Conservation (phyloP, 2,888 invertebrate species). For the Hypena proboscidalis region DNA sequence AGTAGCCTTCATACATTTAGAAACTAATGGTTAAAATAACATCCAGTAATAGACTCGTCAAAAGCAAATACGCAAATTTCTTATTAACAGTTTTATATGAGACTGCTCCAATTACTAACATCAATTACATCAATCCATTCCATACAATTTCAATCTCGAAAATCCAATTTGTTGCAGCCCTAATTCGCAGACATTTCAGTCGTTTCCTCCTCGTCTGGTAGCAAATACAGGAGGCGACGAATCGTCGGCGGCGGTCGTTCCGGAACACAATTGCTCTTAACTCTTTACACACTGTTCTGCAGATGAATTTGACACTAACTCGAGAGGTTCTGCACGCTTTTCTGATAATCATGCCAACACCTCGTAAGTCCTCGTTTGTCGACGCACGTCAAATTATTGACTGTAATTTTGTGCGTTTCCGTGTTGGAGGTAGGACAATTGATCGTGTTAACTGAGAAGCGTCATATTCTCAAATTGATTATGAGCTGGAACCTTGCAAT, state of each 20-base stretch:
- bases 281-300: conserved; percentile 49
- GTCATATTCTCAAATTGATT: no score
- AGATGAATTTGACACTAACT: conserved; percentile 55
- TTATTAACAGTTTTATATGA: no score
- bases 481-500: no score
- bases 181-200: conserved; percentile 28
- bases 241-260: conserved; percentile 50
- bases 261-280: conserved; percentile 53
- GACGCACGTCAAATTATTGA: conserved; percentile 38
- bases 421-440: no score
- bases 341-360: conserved; percentile 44
- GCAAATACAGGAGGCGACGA: conserved; percentile 46
- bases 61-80: no score
- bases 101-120: no score
- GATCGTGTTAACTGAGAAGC: no score
- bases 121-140: no score
- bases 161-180: conserved; percentile 20
- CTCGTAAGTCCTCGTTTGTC: conserved; percentile 31
- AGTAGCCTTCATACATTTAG: no score
- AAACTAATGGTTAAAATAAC: no score
- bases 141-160: neutral
- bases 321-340: conserved; percentile 43
- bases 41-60: no score
- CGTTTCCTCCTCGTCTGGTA: conserved; percentile 40
- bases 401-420: conserved; percentile 38